These are phyloP conservation scores for Scaptomyza cyrtandrae DNA, from an alignment of 2,888 invertebrate genomes.

Conservation along the genomic window DNA sequence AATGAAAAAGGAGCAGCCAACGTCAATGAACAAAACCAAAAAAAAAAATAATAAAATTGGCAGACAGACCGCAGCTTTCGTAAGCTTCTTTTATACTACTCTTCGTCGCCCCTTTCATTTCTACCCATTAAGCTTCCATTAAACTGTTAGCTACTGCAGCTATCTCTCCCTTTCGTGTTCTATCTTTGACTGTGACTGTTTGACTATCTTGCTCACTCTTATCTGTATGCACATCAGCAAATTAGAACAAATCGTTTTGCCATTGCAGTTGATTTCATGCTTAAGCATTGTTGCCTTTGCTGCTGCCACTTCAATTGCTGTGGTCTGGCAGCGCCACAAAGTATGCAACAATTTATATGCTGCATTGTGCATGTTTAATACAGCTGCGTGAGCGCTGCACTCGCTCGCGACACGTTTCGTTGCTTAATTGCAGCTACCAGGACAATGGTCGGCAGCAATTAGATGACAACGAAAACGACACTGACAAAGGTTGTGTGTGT, in stretches of 20 bases:
- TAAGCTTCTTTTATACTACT: slow-evolving; percentile 4
- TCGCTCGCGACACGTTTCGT: slow-evolving; percentile 60
- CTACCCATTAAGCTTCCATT: slow-evolving; percentile 21
- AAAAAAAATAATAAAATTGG: slow-evolving; percentile 1
- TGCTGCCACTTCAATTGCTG: slow-evolving; percentile 37
- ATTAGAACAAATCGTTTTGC: slow-evolving; percentile 69
- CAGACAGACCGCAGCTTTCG: slow-evolving; percentile 19
- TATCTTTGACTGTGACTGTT: not conserved
- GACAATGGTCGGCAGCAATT: slow-evolving; percentile 62
- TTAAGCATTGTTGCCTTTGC: slow-evolving; percentile 42
- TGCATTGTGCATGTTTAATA: slow-evolving; percentile 62
- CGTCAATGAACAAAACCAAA: slow-evolving; percentile 24
- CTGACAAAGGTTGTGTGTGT: slow-evolving; percentile 26
- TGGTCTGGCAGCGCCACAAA: slow-evolving; percentile 21
- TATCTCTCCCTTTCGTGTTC: not conserved
- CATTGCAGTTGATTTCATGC: slow-evolving; percentile 69
- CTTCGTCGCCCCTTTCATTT: slow-evolving; percentile 1
- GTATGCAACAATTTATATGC: slow-evolving; percentile 65
- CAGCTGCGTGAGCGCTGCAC: slow-evolving; percentile 56
- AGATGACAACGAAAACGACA: slow-evolving; percentile 24
- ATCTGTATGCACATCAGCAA: slow-evolving; percentile 72
- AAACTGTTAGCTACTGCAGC: slow-evolving; percentile 24
- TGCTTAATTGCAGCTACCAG: slow-evolving; percentile 64
- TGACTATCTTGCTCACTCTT: slow-evolving; percentile 18
- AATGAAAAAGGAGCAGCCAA: not conserved